These are phyloP conservation scores for Heliocidaris tuberculata DNA, from an alignment of 35 echinoderm and acorn worm genomes.

Conservation along the genomic window DNA sequence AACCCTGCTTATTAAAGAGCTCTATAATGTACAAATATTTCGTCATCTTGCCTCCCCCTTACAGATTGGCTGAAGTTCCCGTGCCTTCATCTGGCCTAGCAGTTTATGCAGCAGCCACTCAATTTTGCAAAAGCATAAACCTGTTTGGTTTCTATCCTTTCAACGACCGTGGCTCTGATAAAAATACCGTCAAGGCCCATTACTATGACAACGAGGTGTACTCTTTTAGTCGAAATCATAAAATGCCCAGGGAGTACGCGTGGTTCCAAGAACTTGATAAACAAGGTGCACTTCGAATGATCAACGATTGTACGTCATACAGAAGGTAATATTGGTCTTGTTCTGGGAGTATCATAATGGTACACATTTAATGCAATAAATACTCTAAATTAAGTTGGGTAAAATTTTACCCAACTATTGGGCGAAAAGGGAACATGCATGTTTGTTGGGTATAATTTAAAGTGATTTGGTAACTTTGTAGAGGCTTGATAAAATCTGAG, in stretches of 20 bases:
- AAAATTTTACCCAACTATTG: no score
- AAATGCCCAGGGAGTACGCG: not conserved
- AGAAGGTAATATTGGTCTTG: not conserved
- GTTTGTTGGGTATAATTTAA: no score
- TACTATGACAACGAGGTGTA: not conserved
- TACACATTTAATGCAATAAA: no score
- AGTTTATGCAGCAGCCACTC: not conserved
- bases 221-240: not conserved
- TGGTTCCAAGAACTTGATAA: not conserved
- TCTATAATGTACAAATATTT: not conserved
- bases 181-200: not conserved
- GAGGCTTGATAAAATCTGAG: no score
- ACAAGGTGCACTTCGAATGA: not conserved
- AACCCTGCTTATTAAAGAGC: no score
- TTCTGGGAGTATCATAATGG: no score
- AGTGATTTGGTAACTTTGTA: no score
- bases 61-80: not conserved
- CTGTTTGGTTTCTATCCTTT: constrained; percentile 32
- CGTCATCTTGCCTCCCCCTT: not conserved
- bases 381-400: no score
- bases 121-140: not conserved
- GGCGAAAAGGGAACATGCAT: no score
- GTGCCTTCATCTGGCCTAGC: not conserved
- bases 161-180: not conserved
- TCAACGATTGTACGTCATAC: constrained; percentile 8